Evolutionary conservation across 2,797 vertebrate species (phyloP).

Genomic region (Gadopsis marmoratus): DNA sequence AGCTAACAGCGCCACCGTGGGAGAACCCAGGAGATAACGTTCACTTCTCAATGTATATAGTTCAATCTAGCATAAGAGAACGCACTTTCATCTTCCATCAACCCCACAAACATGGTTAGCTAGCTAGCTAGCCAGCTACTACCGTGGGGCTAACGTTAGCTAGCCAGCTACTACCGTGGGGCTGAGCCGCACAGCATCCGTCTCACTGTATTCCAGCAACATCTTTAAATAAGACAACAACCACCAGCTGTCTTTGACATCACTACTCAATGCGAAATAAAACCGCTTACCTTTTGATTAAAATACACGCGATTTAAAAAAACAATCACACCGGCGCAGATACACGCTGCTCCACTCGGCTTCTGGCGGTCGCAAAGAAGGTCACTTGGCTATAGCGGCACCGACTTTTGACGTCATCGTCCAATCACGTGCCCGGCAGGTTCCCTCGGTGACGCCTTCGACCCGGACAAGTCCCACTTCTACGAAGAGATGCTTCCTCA

Average conservation of each 20-base stretch:
- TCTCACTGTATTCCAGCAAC: background rate
- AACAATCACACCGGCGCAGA: rapidly evolving
- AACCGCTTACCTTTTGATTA: slow-evolving; percentile 33
- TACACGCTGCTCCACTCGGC: rapidly evolving
- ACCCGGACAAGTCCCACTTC: slow-evolving; percentile 4
- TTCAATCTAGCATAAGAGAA: rapidly evolving
- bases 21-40: too few species aligned
- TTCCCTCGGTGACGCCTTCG: background rate
- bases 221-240: rapidly evolving
- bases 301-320: background rate
- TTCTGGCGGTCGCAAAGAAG: slow-evolving; percentile 72
- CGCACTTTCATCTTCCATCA: too few species aligned
- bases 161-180: background rate
- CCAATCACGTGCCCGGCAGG: slow-evolving; percentile 48
- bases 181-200: background rate
- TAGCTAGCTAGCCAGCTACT: background rate
- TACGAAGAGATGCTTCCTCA: rapidly evolving
- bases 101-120: background rate
- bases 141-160: slow-evolving; percentile 17
- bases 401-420: slow-evolving; percentile 73
- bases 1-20: background rate
- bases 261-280: rapidly evolving
- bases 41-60: too few species aligned
- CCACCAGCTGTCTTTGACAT: rapidly evolving
- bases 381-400: slow-evolving; percentile 74